Conservation (phyloP, 2,113 vertebrate genomes). For the Cercocebus atys region DNA sequence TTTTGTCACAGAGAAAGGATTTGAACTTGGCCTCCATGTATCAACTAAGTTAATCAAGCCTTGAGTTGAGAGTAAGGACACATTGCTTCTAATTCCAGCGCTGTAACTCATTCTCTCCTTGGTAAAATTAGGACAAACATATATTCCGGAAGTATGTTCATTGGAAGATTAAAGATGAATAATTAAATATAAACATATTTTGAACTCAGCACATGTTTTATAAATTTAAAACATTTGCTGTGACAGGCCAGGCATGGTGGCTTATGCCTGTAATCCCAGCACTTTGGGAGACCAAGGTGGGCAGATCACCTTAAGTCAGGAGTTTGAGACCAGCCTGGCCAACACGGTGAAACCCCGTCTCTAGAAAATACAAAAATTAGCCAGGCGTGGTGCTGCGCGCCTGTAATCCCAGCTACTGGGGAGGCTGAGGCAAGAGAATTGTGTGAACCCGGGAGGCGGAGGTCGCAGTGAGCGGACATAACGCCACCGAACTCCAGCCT, state of each 20-base stretch:
- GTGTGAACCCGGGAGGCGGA: too few species aligned
- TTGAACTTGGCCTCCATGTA: neutral
- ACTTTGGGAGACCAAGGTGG: too few species aligned
- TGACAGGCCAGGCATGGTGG: too few species aligned
- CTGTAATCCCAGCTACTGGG: too few species aligned
- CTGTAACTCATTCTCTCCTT: neutral
- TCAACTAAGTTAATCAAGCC: neutral
- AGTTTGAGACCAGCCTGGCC: too few species aligned
- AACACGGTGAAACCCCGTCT: too few species aligned
- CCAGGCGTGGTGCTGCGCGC: fast-evolving
- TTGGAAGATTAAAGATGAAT: neutral
- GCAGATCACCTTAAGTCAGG: too few species aligned
- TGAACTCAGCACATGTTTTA: neutral
- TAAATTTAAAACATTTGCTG: neutral
- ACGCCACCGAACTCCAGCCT: too few species aligned
- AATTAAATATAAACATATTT: neutral
- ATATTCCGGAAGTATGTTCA: neutral
- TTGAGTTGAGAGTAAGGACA: neutral
- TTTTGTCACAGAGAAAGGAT: neutral
- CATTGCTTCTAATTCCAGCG: neutral
- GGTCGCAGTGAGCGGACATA: too few species aligned
- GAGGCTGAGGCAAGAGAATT: too few species aligned
- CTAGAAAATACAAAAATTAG: too few species aligned
- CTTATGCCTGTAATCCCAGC: too few species aligned
- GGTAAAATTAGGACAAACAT: neutral